These are phyloP conservation scores for Pogonomyrmex californicus DNA, from an alignment of 1,140 invertebrate species.

Conservation along the genomic window DNA sequence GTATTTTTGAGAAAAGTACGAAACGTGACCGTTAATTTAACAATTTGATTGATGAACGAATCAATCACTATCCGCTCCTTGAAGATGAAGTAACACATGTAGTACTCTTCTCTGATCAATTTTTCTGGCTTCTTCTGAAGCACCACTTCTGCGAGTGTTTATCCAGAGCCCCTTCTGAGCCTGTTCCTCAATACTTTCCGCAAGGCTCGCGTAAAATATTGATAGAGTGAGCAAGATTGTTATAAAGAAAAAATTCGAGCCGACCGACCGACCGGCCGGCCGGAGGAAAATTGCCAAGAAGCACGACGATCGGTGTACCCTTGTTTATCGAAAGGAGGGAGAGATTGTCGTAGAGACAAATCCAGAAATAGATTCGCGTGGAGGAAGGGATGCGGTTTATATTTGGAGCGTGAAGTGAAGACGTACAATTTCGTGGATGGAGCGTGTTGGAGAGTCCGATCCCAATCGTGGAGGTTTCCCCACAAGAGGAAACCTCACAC, in stretches of 20 bases:
- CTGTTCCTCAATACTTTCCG: neutral
- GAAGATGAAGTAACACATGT: neutral
- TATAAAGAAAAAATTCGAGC: slow-evolving; percentile 12
- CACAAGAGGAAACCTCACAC: neutral
- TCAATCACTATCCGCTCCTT: slow-evolving; percentile 8
- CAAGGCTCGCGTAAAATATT: neutral
- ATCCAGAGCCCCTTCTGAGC: neutral
- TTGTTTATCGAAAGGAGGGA: slow-evolving; percentile 52
- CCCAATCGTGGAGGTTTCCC: neutral
- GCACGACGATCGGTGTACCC: neutral
- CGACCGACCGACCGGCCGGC: too few species aligned
- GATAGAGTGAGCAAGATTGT: slow-evolving; percentile 9
- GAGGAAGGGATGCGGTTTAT: slow-evolving; percentile 49
- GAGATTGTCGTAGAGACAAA: slow-evolving; percentile 64
- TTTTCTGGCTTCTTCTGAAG: slow-evolving; percentile 1
- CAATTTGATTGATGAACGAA: neutral
- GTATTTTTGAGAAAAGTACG: neutral
- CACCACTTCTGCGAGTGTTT: slow-evolving; percentile 29
- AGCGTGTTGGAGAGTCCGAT: neutral
- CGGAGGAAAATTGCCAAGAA: slow-evolving; percentile 7
- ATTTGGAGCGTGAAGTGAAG: slow-evolving; percentile 67
- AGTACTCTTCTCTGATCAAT: slow-evolving; percentile 24
- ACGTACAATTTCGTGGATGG: slow-evolving; percentile 51
- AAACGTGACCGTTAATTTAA: neutral
- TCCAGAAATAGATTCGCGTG: slow-evolving; percentile 55